A percentile compares a stretch with the other conserved stretches of the same genome.
Conservation (phyloP, 2,113 vertebrate genomes). For the Microcebus ravelobensis region DNA sequence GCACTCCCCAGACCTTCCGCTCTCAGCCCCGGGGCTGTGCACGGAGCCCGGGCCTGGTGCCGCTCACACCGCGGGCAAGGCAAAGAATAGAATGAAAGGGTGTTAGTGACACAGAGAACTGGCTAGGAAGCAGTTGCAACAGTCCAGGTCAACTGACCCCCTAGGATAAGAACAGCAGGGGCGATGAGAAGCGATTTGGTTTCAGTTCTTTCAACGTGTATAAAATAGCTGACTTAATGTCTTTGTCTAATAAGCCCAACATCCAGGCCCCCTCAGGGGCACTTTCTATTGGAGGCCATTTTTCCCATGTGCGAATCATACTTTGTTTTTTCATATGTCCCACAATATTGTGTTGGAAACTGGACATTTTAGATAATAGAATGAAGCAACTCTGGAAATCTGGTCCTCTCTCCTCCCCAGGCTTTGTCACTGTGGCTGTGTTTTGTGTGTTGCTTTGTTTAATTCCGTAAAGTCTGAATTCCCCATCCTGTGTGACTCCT, state of each 20-base stretch:
- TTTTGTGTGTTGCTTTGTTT: neutral
- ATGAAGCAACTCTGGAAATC: neutral
- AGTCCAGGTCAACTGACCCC: neutral
- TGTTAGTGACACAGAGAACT: too few species aligned
- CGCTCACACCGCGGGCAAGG: neutral
- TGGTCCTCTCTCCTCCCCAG: neutral
- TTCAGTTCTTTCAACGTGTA: neutral
- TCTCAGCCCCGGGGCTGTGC: rapidly evolving
- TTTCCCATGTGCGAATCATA: neutral
- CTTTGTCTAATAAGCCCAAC: neutral
- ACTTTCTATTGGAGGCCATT: neutral
- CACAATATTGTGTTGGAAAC: neutral
- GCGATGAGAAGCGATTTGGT: rapidly evolving
- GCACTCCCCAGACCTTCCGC: neutral
- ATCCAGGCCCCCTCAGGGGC: neutral
- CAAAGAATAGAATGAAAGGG: neutral
- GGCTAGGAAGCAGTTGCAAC: rapidly evolving
- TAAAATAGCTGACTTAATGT: rapidly evolving
- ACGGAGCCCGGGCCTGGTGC: neutral
- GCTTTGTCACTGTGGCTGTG: too few species aligned
- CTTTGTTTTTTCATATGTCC: neutral
- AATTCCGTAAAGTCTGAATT: neutral
- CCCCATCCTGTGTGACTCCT: neutral
- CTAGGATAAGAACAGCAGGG: too few species aligned
- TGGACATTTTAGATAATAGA: neutral